Percentiles rank a stretch among this genome's conserved stretches.
Conservation (phyloP, 2,888 invertebrate genomes). For the Euplagia quadripunctaria region DNA sequence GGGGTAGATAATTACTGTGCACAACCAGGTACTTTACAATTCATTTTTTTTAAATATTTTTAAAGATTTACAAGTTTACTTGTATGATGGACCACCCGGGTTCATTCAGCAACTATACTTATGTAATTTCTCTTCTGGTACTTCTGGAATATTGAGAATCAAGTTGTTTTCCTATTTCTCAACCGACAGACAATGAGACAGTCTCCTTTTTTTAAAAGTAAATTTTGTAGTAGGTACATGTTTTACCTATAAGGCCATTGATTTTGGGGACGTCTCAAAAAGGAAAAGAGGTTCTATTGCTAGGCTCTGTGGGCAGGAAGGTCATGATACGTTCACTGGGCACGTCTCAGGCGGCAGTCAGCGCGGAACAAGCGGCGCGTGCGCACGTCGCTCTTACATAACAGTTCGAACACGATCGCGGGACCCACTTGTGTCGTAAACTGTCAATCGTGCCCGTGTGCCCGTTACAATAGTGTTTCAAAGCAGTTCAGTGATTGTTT, state of each 20-base stretch:
- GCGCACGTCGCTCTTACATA: conserved; percentile 70
- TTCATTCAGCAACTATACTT: background rate
- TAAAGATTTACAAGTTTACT: background rate
- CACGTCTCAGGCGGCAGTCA: conserved; percentile 69
- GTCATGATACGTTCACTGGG: conserved; percentile 81
- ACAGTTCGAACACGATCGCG: conserved; percentile 67
- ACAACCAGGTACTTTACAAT: background rate
- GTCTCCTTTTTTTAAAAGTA: conserved; percentile 15
- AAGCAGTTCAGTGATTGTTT: conserved; percentile 73
- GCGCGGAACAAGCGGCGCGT: conserved; percentile 79
- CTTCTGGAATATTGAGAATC: background rate
- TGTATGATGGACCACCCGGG: background rate
- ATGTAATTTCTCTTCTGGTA: background rate
- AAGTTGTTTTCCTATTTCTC: background rate
- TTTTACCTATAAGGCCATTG: conserved; percentile 49
- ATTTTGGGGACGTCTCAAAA: conserved; percentile 65
- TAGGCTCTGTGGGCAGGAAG: conserved; percentile 83
- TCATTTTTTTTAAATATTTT: too few species aligned
- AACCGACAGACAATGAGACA: background rate
- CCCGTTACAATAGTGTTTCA: conserved; percentile 81
- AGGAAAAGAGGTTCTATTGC: conserved; percentile 77
- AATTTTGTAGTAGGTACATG: conserved; percentile 6
- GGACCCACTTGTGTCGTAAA: conserved; percentile 71
- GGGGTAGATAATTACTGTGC: background rate
- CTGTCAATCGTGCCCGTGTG: conserved; percentile 78